Conservation (phyloP, 2,888 invertebrate genomes). For the Tillus elongatus region DNA sequence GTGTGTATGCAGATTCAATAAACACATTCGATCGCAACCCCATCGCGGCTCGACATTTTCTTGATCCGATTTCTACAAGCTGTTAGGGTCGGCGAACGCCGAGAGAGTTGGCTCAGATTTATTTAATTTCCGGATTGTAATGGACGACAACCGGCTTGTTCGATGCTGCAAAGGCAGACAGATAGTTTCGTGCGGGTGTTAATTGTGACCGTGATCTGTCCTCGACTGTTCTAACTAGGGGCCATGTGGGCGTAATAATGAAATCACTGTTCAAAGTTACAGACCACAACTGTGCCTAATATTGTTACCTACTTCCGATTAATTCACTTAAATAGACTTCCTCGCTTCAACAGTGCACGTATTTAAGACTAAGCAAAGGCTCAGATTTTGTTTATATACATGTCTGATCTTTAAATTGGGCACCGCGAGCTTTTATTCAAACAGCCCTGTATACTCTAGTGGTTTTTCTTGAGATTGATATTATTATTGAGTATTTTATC, state of each 20-base stretch:
- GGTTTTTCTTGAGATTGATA: too few relatives aligned
- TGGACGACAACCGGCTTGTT: slow-evolving; percentile 29
- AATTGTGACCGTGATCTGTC: slow-evolving; percentile 18
- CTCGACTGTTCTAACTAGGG: slow-evolving; percentile 7
- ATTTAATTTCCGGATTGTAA: slow-evolving; percentile 36
- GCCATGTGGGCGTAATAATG: slow-evolving; percentile 20
- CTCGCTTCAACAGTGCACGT: too few relatives aligned
- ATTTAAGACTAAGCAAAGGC: too few relatives aligned
- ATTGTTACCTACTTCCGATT: slow-evolving; percentile 16
- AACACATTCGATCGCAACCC: slow-evolving; percentile 19
- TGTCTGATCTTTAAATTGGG: too few relatives aligned
- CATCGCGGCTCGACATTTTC: slow-evolving; percentile 22
- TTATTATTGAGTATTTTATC: too few relatives aligned
- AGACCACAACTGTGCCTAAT: slow-evolving; percentile 6
- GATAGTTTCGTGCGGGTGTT: slow-evolving; percentile 24
- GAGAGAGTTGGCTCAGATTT: slow-evolving; percentile 30
- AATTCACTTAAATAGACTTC: slow-evolving; percentile 1
- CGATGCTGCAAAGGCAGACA: too few relatives aligned
- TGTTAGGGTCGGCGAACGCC: slow-evolving; percentile 26
- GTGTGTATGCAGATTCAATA: slow-evolving; percentile 32
- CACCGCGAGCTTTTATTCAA: too few relatives aligned
- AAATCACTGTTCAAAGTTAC: slow-evolving; percentile 16
- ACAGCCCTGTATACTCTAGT: too few relatives aligned
- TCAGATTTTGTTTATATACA: too few relatives aligned
- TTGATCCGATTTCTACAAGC: slow-evolving; percentile 35